Evolutionary conservation across 2,797 vertebrate species (phyloP).

Genomic region (Rousettus madagascariensis): DNA sequence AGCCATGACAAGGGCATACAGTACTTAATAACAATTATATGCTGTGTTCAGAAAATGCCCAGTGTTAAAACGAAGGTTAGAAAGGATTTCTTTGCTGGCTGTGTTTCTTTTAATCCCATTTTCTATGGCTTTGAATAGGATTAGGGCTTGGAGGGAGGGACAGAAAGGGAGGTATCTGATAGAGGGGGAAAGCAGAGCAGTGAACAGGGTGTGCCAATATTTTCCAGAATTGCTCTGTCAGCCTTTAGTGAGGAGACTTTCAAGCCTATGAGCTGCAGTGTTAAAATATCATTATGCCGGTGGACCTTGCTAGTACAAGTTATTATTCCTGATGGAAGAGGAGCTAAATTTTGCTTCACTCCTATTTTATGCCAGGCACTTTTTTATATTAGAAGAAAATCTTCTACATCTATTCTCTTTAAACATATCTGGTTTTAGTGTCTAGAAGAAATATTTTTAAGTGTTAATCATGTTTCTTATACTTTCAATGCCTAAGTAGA

Average conservation of each 20-base stretch:
- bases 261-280: neutral
- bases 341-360: neutral
- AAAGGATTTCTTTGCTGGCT: constrained; percentile 55
- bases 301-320: neutral
- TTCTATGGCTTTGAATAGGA: constrained; percentile 55
- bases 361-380: neutral
- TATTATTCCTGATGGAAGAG: neutral
- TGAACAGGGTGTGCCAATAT: neutral
- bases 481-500: neutral
- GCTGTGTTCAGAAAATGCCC: constrained; percentile 45
- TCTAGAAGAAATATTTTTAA: neutral
- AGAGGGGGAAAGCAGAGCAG: neutral
- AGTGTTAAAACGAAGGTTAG: constrained; percentile 31
- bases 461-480: neutral
- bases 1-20: neutral
- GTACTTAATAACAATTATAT: constrained; percentile 9
- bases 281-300: neutral
- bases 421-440: neutral
- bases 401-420: neutral
- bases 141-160: neutral
- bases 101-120: constrained; percentile 57
- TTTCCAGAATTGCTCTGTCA: neutral
- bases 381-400: neutral
- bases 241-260: neutral
- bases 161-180: neutral